These are phyloP conservation scores for Urophycis tenuis DNA, from an alignment of 2,797 vertebrate genomes.

Conservation along the genomic window DNA sequence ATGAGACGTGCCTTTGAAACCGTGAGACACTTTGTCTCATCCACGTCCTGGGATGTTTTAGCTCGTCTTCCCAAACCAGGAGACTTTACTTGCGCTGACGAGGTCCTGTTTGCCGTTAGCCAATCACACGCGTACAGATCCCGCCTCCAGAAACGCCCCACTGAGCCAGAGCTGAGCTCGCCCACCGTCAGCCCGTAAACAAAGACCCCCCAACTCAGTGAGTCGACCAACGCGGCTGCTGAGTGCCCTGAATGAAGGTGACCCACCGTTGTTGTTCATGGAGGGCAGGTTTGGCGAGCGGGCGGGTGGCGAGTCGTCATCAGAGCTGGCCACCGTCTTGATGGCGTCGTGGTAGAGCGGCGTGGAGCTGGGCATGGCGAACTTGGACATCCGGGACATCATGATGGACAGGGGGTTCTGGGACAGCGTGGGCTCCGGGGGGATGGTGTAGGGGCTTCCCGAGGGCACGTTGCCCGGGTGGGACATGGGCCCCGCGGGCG, in stretches of 20 bases:
- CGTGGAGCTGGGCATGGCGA: constrained; percentile 98
- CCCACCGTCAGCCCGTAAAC: too few species aligned
- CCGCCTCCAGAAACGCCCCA: too few species aligned
- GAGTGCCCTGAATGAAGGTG: too few species aligned
- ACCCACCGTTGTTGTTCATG: constrained; percentile 94
- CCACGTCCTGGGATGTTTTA: too few species aligned
- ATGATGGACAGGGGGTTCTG: constrained; percentile 99
- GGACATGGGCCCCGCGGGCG: constrained; percentile 81
- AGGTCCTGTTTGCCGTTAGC: too few species aligned
- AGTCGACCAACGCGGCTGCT: too few species aligned
- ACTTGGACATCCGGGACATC: constrained; percentile 99
- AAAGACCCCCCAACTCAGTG: constrained; percentile 22
- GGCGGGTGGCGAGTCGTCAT: constrained; percentile 95
- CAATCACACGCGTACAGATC: too few species aligned
- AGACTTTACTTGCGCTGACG: too few species aligned
- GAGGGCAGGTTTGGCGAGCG: constrained; percentile 96
- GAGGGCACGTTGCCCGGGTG: constrained; percentile 90
- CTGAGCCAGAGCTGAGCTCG: too few species aligned
- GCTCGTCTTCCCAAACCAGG: too few species aligned
- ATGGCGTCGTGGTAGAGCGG: constrained; percentile 99
- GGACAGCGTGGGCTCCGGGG: constrained; percentile 94
- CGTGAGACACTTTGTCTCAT: too few species aligned
- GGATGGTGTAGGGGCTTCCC: constrained; percentile 92
- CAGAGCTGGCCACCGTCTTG: constrained; percentile 98
- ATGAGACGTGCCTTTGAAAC: too few species aligned